A percentile compares a stretch with the other conserved stretches of the same genome.
Conservation (phyloP, 1,140 invertebrate genomes). For the Drosophila auraria region DNA sequence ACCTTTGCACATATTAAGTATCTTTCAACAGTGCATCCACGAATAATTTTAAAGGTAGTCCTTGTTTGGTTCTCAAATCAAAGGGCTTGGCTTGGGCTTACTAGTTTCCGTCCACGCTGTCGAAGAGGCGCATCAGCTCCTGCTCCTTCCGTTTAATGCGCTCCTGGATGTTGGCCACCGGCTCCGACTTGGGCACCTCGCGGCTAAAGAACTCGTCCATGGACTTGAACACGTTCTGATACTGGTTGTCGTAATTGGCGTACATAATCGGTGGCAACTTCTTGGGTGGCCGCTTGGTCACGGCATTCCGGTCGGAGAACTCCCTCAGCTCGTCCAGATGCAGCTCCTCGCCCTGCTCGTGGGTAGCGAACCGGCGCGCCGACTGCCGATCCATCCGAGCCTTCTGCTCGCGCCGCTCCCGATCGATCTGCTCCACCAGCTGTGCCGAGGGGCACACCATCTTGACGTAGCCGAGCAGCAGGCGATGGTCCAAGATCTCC, state of each 20-base stretch:
- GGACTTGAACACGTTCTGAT: slow-evolving; percentile 61
- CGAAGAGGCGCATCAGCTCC: slow-evolving; percentile 74
- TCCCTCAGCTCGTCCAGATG: slow-evolving; percentile 72
- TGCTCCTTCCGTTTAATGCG: slow-evolving; percentile 73
- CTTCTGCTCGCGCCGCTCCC: slow-evolving; percentile 30
- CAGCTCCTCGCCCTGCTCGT: slow-evolving; percentile 65
- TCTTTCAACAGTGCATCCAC: slow-evolving; percentile 4
- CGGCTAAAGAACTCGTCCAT: slow-evolving; percentile 77
- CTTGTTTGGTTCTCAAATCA: not conserved
- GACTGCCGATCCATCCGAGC: slow-evolving; percentile 22
- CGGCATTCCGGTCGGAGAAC: slow-evolving; percentile 60
- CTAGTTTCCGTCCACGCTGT: slow-evolving; percentile 46
- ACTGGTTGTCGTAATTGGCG: slow-evolving; percentile 37
- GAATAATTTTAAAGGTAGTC: slow-evolving; percentile 34
- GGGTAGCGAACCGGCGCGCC: slow-evolving; percentile 55
- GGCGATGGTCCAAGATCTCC: slow-evolving; percentile 66
- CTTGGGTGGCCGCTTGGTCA: slow-evolving; percentile 61
- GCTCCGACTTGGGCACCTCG: slow-evolving; percentile 66
- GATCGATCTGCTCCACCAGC: slow-evolving; percentile 51
- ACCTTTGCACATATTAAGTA: not conserved
- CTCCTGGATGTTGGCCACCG: slow-evolving; percentile 65
- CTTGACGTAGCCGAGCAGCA: slow-evolving; percentile 63
- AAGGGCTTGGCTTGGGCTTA: not conserved
- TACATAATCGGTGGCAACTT: slow-evolving; percentile 34
- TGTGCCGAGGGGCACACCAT: slow-evolving; percentile 52